Evolutionary conservation across 1,140 invertebrate genomes (phyloP).

Genomic region (Camponotus vicinus): DNA sequence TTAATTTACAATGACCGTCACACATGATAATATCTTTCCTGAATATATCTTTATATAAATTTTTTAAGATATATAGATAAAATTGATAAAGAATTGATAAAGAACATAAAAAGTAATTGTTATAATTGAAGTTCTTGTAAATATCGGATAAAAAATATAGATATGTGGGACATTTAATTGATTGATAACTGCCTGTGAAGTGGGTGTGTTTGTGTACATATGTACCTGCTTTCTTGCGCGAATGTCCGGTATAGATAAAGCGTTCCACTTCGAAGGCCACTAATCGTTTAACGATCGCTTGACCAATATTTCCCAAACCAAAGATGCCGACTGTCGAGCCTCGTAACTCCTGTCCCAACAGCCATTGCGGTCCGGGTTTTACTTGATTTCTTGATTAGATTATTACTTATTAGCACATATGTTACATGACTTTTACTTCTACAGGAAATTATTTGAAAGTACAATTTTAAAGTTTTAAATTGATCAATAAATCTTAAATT

Average conservation of each 20-base stretch:
- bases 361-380: constrained; percentile 88
- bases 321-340: constrained; percentile 93
- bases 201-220: too few species aligned
- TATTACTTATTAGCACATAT: background rate
- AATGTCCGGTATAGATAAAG: constrained; percentile 91
- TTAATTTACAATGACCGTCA: background rate
- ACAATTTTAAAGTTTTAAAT: background rate
- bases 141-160: background rate
- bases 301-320: constrained; percentile 93
- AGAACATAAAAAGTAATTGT: too few species aligned
- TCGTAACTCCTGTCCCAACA: constrained; percentile 89
- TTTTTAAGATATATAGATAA: too few species aligned
- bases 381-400: constrained; percentile 88
- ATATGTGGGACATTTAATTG: background rate
- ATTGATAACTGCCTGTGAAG: too few species aligned
- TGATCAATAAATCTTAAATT: background rate
- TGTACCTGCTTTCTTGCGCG: constrained; percentile 88
- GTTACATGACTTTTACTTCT: background rate
- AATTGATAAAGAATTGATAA: too few species aligned
- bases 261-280: constrained; percentile 89
- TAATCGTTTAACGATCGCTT: constrained; percentile 90
- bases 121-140: background rate
- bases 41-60: too few species aligned
- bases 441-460: background rate
- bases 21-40: background rate